Conservation (phyloP, 2,113 vertebrate genomes). For the Grantiella picta region DNA sequence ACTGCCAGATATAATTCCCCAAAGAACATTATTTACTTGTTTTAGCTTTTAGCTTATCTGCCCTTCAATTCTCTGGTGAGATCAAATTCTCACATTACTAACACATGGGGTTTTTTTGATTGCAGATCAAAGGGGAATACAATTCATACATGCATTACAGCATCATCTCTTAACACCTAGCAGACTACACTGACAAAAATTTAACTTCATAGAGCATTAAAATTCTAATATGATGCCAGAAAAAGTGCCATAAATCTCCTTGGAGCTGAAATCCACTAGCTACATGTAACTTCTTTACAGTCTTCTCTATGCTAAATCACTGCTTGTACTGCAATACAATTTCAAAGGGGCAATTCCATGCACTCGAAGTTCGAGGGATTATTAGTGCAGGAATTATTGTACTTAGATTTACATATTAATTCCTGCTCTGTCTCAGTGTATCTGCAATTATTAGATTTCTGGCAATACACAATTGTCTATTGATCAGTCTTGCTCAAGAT, state of each 20-base stretch:
- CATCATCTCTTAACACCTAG: background rate
- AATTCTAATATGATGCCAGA: background rate
- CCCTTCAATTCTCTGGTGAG: conserved; percentile 14
- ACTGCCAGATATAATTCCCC: conserved; percentile 36
- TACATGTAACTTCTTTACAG: background rate
- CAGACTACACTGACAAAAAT: background rate
- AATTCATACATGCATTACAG: background rate
- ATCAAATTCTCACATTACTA: conserved; percentile 16
- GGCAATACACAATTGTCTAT: background rate
- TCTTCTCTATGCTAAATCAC: background rate
- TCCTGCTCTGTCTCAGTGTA: background rate
- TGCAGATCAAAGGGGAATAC: background rate
- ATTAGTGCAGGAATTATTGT: background rate
- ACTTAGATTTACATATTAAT: background rate
- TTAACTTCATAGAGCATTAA: background rate
- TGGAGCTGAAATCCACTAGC: background rate
- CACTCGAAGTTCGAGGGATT: background rate
- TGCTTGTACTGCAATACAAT: background rate
- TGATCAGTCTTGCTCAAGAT: background rate
- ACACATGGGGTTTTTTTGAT: background rate
- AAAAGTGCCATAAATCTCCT: background rate
- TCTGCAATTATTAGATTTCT: background rate
- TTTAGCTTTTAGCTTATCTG: conserved; percentile 47
- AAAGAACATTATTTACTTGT: conserved; percentile 23
- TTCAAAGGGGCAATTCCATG: background rate